phyloP scores from a whole-genome alignment of 64 coral and sea anemone genomes.

The Anthopleura sola region DNA sequence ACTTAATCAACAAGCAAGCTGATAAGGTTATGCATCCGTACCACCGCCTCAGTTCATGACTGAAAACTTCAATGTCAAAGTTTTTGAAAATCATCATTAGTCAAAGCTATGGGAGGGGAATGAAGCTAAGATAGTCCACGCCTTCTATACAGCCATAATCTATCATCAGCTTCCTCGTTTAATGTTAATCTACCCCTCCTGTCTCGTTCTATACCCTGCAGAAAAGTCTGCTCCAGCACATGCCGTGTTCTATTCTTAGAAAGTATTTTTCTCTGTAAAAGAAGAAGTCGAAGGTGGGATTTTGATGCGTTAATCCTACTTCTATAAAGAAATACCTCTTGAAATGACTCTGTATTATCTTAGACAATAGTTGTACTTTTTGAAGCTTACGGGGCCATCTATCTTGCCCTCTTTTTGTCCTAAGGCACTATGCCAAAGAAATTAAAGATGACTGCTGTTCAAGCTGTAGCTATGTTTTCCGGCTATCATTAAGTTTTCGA shows the following conservation, averaged over 20 bases:
- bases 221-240: neutral
- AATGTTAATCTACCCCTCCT: neutral
- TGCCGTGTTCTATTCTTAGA: neutral
- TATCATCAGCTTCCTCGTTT: neutral
- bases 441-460: neutral
- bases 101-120: neutral
- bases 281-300: neutral
- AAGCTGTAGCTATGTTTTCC: neutral
- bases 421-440: conserved; percentile 1
- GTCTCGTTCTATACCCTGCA: neutral
- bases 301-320: conserved; percentile 13
- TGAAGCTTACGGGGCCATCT: neutral
- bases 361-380: conserved; percentile 2
- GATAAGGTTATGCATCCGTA: neutral
- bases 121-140: neutral
- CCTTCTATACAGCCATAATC: neutral
- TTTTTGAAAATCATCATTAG: neutral
- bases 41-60: neutral
- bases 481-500: neutral
- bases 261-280: neutral
- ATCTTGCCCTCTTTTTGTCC: conserved; percentile 11
- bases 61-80: neutral
- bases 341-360: conserved; percentile 4
- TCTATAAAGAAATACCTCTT: neutral
- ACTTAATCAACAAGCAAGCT: neutral